Evolutionary conservation across 2,113 vertebrate genomes (phyloP).

Genomic region (Phaethornis superciliosus): DNA sequence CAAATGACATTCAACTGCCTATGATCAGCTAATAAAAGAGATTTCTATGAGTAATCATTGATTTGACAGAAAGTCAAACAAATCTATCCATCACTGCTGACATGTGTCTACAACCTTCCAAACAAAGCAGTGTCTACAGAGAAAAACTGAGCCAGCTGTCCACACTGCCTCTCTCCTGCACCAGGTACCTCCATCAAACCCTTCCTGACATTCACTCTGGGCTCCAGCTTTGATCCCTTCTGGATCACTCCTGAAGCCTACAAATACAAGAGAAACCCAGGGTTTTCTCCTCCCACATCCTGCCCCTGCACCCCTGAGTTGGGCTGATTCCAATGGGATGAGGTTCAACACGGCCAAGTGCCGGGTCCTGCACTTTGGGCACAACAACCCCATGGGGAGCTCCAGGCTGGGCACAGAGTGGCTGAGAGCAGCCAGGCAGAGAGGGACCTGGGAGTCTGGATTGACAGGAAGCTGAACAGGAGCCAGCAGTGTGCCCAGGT

Average conservation of each 20-base stretch:
- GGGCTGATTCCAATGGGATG: no score
- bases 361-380: no score
- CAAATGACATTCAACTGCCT: constrained; percentile 67
- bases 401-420: no score
- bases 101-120: constrained; percentile 68
- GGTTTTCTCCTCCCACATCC: constrained; percentile 13
- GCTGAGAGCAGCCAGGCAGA: no score
- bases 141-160: constrained; percentile 46
- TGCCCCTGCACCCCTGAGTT: background rate
- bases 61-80: constrained; percentile 73
- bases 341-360: no score
- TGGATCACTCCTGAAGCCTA: background rate
- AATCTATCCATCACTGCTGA: constrained; percentile 71
- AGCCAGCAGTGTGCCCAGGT: no score
- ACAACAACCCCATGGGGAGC: no score
- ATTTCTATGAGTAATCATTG: constrained; percentile 73
- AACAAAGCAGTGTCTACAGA: constrained; percentile 37
- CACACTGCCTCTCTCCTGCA: constrained; percentile 13
- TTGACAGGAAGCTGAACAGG: no score
- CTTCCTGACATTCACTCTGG: constrained; percentile 6
- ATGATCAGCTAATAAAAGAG: constrained; percentile 75
- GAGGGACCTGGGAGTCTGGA: no score
- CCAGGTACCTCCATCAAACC: background rate
- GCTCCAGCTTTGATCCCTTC: background rate
- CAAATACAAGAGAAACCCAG: background rate